Evolutionary conservation across 2,113 vertebrate species (phyloP).

Genomic region (Tenrec ecaudatus): DNA sequence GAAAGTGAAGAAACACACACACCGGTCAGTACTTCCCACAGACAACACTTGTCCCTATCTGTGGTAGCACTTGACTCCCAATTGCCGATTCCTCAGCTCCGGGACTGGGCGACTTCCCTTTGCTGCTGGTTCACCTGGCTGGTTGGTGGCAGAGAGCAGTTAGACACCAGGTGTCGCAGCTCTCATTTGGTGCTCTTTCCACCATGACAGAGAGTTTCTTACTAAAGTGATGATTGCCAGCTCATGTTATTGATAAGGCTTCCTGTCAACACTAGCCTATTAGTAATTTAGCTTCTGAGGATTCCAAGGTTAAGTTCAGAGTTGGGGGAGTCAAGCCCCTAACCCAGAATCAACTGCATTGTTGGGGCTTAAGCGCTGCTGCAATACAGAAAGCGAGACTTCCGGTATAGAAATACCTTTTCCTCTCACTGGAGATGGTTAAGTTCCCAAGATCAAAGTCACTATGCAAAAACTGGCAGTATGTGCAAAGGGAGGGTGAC

Average conservation of each 20-base stretch:
- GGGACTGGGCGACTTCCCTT: neutral
- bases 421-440: no score
- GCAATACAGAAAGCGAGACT: neutral
- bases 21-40: neutral
- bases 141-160: neutral
- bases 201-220: neutral
- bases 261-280: no score
- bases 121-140: neutral
- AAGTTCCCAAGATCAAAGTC: no score
- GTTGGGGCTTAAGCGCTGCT: neutral
- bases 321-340: no score
- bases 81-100: neutral
- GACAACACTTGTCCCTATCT: neutral
- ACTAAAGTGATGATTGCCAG: no score
- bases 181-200: neutral
- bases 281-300: no score
- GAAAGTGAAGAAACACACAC: neutral
- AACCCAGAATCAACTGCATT: neutral
- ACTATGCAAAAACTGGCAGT: no score
- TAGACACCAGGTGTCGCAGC: neutral
- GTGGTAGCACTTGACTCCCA: neutral
- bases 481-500: no score
- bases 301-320: no score
- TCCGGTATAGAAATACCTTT: neutral
- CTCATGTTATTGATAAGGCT: no score